These are phyloP conservation scores for Riparia riparia DNA, from an alignment of 2,113 vertebrate genomes.

Conservation along the genomic window DNA sequence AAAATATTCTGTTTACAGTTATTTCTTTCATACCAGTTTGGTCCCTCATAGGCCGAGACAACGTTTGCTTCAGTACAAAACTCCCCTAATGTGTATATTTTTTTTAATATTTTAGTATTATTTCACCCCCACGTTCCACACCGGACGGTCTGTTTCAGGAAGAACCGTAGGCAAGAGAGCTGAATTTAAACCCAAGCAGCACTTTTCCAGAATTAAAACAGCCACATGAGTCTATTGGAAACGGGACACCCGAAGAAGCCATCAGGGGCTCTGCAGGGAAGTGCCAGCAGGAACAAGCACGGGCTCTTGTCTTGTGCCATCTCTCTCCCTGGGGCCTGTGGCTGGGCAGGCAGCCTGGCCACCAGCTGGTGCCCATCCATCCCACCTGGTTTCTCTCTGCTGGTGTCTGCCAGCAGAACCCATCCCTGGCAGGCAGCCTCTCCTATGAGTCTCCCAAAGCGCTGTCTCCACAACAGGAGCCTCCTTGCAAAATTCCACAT, in stretches of 20 bases:
- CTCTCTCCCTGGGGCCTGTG: fast-evolving
- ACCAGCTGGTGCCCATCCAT: background rate
- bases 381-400: background rate
- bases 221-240: background rate
- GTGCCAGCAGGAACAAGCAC: background rate
- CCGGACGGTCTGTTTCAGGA: background rate
- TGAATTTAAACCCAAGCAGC: background rate
- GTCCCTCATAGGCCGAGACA: background rate
- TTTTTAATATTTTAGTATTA: background rate
- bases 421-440: background rate
- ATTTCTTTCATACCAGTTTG: background rate
- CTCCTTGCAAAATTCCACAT: background rate
- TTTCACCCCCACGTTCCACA: background rate
- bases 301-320: background rate
- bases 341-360: background rate
- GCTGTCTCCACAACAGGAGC: fast-evolving
- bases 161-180: background rate
- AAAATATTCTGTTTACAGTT: background rate
- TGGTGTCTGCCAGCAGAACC: background rate
- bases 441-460: background rate
- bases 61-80: background rate
- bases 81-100: background rate
- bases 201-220: conserved; percentile 4
- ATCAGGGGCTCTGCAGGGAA: background rate
- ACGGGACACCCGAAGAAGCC: background rate